Evolutionary conservation across 2,113 vertebrate species (phyloP).

Genomic region (Notechis scutatus): DNA sequence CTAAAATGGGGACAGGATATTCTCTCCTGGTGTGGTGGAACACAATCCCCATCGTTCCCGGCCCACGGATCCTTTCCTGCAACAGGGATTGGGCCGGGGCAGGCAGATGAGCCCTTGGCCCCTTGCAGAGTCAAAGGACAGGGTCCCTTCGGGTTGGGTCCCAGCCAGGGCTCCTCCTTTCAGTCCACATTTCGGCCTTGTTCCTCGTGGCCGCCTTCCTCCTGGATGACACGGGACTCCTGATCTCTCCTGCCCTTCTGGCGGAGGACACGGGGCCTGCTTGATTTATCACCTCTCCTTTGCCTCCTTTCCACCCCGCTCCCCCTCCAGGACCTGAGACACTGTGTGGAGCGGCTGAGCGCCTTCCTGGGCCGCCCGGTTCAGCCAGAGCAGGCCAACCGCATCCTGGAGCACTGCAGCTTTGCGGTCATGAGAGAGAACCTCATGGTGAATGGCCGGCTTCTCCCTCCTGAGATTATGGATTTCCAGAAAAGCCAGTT

Average conservation of each 20-base stretch:
- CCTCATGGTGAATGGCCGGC: slow-evolving; percentile 77
- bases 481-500: slow-evolving; percentile 80
- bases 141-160: not conserved
- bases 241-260: not conserved
- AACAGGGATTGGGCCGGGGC: not conserved
- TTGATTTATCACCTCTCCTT: too few relatives aligned
- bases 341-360: slow-evolving; percentile 64
- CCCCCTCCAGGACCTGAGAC: slow-evolving; percentile 66
- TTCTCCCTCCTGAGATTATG: slow-evolving; percentile 72
- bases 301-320: not conserved
- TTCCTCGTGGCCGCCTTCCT: too few relatives aligned
- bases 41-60: not conserved
- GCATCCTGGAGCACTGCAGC: slow-evolving; percentile 69
- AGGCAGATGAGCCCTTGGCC: not conserved
- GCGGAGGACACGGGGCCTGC: not conserved
- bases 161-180: not conserved
- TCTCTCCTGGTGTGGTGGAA: not conserved
- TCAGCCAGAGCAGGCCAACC: slow-evolving; percentile 58
- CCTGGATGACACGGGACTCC: not conserved
- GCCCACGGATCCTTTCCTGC: not conserved
- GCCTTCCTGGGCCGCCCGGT: slow-evolving; percentile 71
- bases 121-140: not conserved
- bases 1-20: not conserved
- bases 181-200: not conserved
- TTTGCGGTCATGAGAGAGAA: slow-evolving; percentile 82